Conservation (phyloP, 2,797 vertebrate genomes). For the Tamandua tetradactyla region DNA sequence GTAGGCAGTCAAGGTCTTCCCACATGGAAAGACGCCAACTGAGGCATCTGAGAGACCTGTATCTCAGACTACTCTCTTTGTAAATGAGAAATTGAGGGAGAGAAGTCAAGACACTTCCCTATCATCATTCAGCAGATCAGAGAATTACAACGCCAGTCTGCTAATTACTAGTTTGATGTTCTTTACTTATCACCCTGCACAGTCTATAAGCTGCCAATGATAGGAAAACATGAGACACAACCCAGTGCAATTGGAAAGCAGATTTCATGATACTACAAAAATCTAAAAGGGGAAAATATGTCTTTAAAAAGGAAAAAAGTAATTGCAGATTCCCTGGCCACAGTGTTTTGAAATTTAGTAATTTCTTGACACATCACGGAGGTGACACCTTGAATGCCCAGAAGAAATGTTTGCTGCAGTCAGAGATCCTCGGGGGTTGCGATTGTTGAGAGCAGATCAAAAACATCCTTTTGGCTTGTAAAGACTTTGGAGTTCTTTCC, state of each 20-base stretch:
- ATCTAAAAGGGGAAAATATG: background rate
- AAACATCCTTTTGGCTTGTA: constrained; percentile 53
- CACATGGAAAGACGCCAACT: too few species aligned
- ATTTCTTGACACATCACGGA: background rate
- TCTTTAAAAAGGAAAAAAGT: background rate
- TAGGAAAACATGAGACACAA: background rate
- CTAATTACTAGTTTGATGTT: too few species aligned
- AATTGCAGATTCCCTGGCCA: background rate
- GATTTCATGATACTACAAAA: background rate
- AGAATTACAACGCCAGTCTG: background rate
- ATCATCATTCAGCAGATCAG: background rate
- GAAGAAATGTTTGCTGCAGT: background rate
- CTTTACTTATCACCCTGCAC: accelerated
- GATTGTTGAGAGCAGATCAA: constrained; percentile 61
- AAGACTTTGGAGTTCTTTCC: constrained; percentile 57
- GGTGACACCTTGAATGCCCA: background rate
- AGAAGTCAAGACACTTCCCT: background rate
- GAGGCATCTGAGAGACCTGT: accelerated
- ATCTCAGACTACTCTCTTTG: background rate
- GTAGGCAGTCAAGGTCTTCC: accelerated
- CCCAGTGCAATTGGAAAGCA: background rate
- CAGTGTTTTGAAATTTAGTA: background rate
- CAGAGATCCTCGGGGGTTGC: constrained; percentile 46
- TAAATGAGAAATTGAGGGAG: background rate
- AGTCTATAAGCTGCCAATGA: accelerated